Percentiles rank a stretch among this genome's conserved stretches.
Evolutionary conservation across 2,797 vertebrate species (phyloP).

Genomic region (Nannoperca obscura): DNA sequence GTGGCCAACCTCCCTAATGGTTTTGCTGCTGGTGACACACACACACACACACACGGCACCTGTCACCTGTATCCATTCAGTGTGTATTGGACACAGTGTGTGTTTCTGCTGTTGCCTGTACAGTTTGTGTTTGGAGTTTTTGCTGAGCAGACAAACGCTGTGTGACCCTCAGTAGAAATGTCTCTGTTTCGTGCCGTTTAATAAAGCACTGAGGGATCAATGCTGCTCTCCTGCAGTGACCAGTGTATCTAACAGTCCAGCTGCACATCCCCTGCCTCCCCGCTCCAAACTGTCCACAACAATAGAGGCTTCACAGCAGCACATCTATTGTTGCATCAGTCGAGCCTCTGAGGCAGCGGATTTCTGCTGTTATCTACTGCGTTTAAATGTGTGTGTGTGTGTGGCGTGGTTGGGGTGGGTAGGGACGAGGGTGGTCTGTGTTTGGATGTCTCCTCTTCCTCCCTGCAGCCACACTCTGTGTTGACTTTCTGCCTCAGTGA

Average conservation of each 20-base stretch:
- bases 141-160: slow-evolving; percentile 20
- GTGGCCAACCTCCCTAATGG: not conserved
- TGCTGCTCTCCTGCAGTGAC: slow-evolving; percentile 44
- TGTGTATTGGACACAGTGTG: not conserved
- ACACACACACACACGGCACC: not conserved
- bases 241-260: slow-evolving; percentile 42
- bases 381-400: slow-evolving; percentile 23
- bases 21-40: slow-evolving; percentile 5
- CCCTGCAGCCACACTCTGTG: slow-evolving; percentile 32
- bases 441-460: slow-evolving; percentile 41
- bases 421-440: slow-evolving; percentile 7
- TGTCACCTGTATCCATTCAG: slow-evolving; percentile 9
- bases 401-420: not conserved
- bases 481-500: slow-evolving; percentile 47
- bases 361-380: slow-evolving; percentile 51
- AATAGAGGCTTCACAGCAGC: slow-evolving; percentile 43
- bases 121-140: slow-evolving; percentile 10
- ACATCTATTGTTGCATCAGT: slow-evolving; percentile 30
- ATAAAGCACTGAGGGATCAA: slow-evolving; percentile 29
- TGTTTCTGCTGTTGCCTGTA: not conserved
- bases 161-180: slow-evolving; percentile 22
- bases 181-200: not conserved
- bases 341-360: slow-evolving; percentile 37
- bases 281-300: slow-evolving; percentile 25
- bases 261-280: slow-evolving; percentile 20